Percentiles rank a stretch among this genome's conserved stretches.
Conservation (phyloP, 1,140 invertebrate species). For the Popillia japonica region DNA sequence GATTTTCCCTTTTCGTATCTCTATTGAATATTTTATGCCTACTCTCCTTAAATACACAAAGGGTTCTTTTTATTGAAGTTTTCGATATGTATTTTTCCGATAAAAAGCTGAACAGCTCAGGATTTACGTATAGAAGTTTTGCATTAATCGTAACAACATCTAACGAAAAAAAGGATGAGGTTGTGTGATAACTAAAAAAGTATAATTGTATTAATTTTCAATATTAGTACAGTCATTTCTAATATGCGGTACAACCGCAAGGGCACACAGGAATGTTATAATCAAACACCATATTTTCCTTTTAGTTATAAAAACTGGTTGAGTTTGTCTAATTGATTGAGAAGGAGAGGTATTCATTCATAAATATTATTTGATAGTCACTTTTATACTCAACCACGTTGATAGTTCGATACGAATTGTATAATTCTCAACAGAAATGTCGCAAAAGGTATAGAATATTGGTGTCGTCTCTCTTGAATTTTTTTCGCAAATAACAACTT, state of each 20-base stretch:
- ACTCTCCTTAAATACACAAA: slow-evolving; percentile 4
- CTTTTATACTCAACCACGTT: too few relatives aligned
- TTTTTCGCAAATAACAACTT: too few relatives aligned
- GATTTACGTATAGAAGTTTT: neutral
- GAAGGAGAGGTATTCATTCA: too few relatives aligned
- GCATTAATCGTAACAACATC: neutral
- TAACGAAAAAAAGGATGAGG: neutral
- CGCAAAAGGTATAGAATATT: too few relatives aligned
- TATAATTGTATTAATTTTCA: neutral
- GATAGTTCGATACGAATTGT: neutral
- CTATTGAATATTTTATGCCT: slow-evolving; percentile 14
- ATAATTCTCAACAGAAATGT: neutral
- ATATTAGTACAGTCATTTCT: neutral
- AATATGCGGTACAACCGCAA: too few relatives aligned
- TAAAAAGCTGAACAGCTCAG: neutral
- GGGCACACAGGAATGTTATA: too few relatives aligned
- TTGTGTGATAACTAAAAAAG: neutral
- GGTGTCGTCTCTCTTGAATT: too few relatives aligned
- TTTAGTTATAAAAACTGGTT: too few relatives aligned
- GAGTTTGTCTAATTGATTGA: too few relatives aligned
- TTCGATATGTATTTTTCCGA: neutral
- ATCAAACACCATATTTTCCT: too few relatives aligned
- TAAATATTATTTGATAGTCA: too few relatives aligned
- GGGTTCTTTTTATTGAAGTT: neutral
- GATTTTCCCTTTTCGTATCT: neutral